phyloP scores from a whole-genome alignment of 2,888 invertebrate species.

The Diabrotica balteata region DNA sequence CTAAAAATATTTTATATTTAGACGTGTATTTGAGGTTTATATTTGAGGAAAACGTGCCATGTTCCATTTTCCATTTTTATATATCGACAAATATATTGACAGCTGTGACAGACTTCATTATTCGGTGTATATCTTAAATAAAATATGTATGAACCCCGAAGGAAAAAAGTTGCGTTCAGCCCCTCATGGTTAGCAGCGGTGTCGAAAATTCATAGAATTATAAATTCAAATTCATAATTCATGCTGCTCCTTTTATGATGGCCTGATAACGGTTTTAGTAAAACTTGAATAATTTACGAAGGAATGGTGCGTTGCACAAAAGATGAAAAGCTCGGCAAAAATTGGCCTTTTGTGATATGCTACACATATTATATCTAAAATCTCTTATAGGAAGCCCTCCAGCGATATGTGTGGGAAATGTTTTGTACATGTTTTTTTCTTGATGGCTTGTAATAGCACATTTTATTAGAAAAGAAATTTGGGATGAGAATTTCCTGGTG shows the following conservation, averaged over 20 bases:
- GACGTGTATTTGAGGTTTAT: no score
- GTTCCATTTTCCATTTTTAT: no score
- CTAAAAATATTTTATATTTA: no score
- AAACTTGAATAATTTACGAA: conserved; percentile 28
- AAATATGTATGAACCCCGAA: neutral
- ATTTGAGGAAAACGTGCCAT: no score
- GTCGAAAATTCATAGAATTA: conserved; percentile 31
- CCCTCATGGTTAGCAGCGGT: neutral
- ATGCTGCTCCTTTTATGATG: conserved; percentile 23
- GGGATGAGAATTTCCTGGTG: neutral
- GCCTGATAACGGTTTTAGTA: conserved; percentile 22
- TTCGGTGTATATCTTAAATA: neutral
- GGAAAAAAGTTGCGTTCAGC: neutral
- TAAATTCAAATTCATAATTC: conserved; percentile 28
- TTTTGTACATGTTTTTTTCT: conserved; percentile 8
- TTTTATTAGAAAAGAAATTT: conserved; percentile 13
- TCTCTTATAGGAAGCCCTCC: conserved; percentile 10
- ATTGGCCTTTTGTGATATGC: conserved; percentile 25
- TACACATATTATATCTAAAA: conserved; percentile 24
- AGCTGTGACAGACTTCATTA: no score
- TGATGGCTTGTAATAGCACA: conserved; percentile 7
- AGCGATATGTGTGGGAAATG: conserved; percentile 9
- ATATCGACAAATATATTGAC: no score
- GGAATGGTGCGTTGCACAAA: conserved; percentile 18
- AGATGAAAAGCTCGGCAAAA: conserved; percentile 26